Base-by-base conservation (phyloP, 2,888 invertebrate genomes). In the Unio delphinus region DNA sequence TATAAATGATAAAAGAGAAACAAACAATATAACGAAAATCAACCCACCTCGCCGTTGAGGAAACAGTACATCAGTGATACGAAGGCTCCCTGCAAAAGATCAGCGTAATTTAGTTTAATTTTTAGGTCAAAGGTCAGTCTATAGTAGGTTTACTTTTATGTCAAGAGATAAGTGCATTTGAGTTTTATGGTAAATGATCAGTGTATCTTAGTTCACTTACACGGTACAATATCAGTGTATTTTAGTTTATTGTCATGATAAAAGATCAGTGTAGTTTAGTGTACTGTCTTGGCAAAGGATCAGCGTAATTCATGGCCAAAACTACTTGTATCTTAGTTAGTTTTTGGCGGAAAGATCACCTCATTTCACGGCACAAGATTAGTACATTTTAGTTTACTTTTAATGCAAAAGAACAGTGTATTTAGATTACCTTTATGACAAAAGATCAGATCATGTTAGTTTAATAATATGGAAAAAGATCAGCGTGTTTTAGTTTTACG, bases 81-180 rank as follows among this genome's bases (percentile, higher is more conserved):
- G 68, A 87, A 81, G 1, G 86, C 82, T 20, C 88, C 88, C 87
- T 88, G 92, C 59, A 91, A 91, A 55, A 30, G 58, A 28, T 61
- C 61, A 69, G 54, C 5, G 6, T 18, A 28, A 45, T 20, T 17
- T 11, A 23, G 20, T 5, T 64, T 17, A 2, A 20, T n/a, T 45
- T 23, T 57, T 30, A 30, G 3, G 30, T 4, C 30, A 30, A 30
- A 30, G 3, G 5, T 30, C 30, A 69, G 54, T 23, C 2, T 6
- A 28, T 57, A 7, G 18, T 8, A n/a, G 20, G 20, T 68, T 15
- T 3, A 28, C 20, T 45, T 23, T 57, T 30, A 30, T 30, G 30
- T 0, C 30, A 30, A 30, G 6, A 4, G 30, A 30, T 30, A 4
- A 30, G 30, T 30, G 30, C 6, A 30, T 30, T 28, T 28, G 2